These are phyloP conservation scores for Aplochiton taeniatus DNA, from an alignment of 2,797 vertebrate genomes.

Conservation along the genomic window DNA sequence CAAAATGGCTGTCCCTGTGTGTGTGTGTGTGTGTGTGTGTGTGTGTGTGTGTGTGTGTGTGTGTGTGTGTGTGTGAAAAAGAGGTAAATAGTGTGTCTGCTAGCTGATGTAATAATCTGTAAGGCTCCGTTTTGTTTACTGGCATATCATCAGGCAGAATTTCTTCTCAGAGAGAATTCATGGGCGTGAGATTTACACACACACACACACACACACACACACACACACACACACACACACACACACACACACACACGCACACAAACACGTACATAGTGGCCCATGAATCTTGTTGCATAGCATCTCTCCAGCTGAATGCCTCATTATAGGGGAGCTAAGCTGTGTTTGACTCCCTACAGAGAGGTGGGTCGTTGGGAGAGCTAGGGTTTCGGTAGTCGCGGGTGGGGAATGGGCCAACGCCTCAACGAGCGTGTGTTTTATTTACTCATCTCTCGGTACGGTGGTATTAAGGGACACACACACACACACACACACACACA, in stretches of 20 bases:
- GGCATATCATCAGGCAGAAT: conserved; percentile 29
- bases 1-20: background rate
- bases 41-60: background rate
- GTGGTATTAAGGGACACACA: too few species aligned
- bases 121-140: conserved; percentile 56
- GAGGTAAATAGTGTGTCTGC: background rate
- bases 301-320: too few species aligned
- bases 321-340: too few species aligned
- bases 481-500: too few species aligned
- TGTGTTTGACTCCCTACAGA: too few species aligned
- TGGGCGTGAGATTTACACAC: background rate
- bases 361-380: too few species aligned
- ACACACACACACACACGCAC: background rate
- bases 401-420: too few species aligned
- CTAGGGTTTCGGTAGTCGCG: too few species aligned
- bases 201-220: conserved; percentile 8
- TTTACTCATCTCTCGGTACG: too few species aligned
- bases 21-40: background rate
- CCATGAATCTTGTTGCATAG: too few species aligned
- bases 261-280: background rate
- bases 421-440: too few species aligned
- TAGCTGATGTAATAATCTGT: conserved; percentile 64
- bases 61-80: conserved; percentile 1
- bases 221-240: background rate
- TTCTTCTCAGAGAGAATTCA: conserved; percentile 15